Conservation (phyloP, 30 jellyfish, hydroid and myxozoan genomes). For the Turritopsis rubra region DNA sequence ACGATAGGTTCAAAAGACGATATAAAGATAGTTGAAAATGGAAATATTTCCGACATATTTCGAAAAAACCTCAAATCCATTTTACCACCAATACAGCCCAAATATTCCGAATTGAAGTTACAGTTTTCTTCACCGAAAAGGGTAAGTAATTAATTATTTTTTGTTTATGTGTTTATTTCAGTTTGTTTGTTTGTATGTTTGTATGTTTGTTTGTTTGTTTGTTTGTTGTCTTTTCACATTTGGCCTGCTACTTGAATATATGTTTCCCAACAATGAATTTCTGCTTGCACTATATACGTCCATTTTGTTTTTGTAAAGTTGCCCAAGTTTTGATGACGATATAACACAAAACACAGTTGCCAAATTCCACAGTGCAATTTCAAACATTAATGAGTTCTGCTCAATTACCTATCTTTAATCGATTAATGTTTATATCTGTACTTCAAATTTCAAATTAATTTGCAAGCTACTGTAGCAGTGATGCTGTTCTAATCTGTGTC, state of each 20-base stretch:
- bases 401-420: not conserved
- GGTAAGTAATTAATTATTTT: conserved; percentile 11
- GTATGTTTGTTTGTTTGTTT: too few species aligned
- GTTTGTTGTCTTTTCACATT: too few species aligned
- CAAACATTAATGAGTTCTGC: not conserved
- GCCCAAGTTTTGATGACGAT: not conserved
- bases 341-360: not conserved
- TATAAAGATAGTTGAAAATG: conserved; percentile 20
- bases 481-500: not conserved
- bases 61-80: not conserved
- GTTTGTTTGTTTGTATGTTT: too few species aligned
- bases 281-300: too few species aligned
- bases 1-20: conserved; percentile 20
- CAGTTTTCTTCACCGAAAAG: conserved; percentile 8
- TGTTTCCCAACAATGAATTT: not conserved
- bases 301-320: not conserved
- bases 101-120: conserved; percentile 12
- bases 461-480: not conserved
- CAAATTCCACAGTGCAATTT: not conserved
- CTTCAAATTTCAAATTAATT: not conserved
- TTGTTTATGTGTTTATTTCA: not conserved
- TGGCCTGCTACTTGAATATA: not conserved
- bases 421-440: not conserved
- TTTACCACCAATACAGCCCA: conserved; percentile 22
- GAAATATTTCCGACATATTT: not conserved